Percentiles rank a stretch among this genome's conserved stretches.
Conservation (phyloP, 2,113 vertebrate genomes). For the Cebidichthys violaceus region DNA sequence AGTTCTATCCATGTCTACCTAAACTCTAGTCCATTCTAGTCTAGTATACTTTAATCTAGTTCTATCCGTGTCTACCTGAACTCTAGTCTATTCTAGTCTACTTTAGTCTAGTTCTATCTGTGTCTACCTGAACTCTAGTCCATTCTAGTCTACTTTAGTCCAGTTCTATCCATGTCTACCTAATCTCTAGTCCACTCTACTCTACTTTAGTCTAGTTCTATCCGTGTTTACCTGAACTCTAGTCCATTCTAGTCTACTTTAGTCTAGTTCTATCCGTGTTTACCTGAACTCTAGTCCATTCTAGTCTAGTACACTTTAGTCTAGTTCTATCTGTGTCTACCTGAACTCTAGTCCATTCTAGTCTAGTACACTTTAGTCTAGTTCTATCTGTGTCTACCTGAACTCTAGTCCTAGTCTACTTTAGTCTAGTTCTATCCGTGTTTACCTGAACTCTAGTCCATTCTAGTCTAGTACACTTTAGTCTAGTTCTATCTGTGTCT, state of each 20-base stretch:
- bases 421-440: background rate
- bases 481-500: constrained; percentile 46
- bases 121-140: constrained; percentile 78
- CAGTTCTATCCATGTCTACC: background rate
- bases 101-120: background rate
- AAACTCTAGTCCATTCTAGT: background rate
- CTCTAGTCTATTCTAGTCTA: background rate
- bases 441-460: too few relatives aligned
- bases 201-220: background rate
- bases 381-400: too few relatives aligned
- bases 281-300: background rate
- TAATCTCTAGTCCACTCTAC: background rate
- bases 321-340: background rate
- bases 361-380: background rate
- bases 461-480: background rate
- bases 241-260: constrained; percentile 45
- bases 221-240: background rate
- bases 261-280: background rate
- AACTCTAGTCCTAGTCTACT: background rate
- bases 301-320: background rate
- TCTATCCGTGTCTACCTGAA: too few relatives aligned
- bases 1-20: too few relatives aligned
- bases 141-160: constrained; percentile 23
- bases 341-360: background rate
- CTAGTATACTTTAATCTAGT: background rate